Conservation (phyloP, 2,888 invertebrate genomes). For the Leucozona laternaria region DNA sequence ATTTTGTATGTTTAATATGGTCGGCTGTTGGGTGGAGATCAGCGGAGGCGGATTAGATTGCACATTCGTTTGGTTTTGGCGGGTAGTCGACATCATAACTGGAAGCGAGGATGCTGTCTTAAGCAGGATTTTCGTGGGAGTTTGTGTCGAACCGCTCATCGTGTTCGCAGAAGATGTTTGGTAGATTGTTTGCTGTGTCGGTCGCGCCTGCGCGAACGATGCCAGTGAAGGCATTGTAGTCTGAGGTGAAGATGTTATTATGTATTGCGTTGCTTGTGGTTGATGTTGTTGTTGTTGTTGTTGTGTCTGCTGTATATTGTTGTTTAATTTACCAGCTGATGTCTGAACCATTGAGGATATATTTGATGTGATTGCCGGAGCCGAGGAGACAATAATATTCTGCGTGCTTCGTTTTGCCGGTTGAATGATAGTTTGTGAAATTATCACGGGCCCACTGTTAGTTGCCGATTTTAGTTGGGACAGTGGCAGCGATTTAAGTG, state of each 20-base stretch:
- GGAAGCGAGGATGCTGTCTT: slow-evolving; percentile 82
- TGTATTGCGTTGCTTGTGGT: slow-evolving; percentile 79
- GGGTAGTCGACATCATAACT: slow-evolving; percentile 80
- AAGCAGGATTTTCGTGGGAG: slow-evolving; percentile 82
- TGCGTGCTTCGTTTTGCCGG: slow-evolving; percentile 80
- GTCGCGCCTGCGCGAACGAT: slow-evolving; percentile 81
- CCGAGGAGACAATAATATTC: slow-evolving; percentile 59
- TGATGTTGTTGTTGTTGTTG: slow-evolving; percentile 77
- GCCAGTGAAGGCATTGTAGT: slow-evolving; percentile 81
- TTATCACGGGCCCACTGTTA: slow-evolving; percentile 82
- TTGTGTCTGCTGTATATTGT: slow-evolving; percentile 76
- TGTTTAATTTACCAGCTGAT: slow-evolving; percentile 51
- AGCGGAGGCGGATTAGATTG: slow-evolving; percentile 82
- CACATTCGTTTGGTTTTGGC: slow-evolving; percentile 78
- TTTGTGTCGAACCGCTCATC: slow-evolving; percentile 78
- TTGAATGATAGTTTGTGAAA: slow-evolving; percentile 83
- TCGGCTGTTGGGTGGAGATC: slow-evolving; percentile 81
- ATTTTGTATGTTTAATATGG: slow-evolving; percentile 82
- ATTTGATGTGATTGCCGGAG: slow-evolving; percentile 66
- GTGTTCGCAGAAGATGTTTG: slow-evolving; percentile 78
- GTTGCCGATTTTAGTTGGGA: slow-evolving; percentile 81
- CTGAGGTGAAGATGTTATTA: slow-evolving; percentile 80
- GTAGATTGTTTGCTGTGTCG: slow-evolving; percentile 80
- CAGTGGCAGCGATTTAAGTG: slow-evolving; percentile 82
- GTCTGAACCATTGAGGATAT: slow-evolving; percentile 62